phyloP scores from a whole-genome alignment of 2,797 vertebrate species.

The Scomberomorus guttatus region DNA sequence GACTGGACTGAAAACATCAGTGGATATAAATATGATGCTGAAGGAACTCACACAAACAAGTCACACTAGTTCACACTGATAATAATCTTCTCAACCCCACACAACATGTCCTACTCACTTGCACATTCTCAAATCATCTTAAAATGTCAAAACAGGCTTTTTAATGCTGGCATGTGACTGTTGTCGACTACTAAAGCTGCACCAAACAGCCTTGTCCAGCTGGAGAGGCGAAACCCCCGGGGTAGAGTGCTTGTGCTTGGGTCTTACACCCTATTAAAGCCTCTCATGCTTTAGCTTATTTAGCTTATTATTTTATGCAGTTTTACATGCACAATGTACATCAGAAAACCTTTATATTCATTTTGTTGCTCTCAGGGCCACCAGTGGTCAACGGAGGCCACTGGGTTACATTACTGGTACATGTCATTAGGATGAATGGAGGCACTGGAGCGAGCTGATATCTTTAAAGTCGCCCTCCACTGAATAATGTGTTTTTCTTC shows the following conservation, averaged over 20 bases:
- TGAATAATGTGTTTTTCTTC: no score
- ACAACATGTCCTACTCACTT: constrained; percentile 46
- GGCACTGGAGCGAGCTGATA: constrained; percentile 35
- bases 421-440: constrained; percentile 38
- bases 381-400: constrained; percentile 1
- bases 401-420: constrained; percentile 2
- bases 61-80: constrained; percentile 39
- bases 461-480: neutral
- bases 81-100: constrained; percentile 56
- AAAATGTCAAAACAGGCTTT: constrained; percentile 45
- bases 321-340: neutral
- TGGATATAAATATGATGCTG: neutral
- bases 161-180: constrained; percentile 30
- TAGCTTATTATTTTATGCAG: neutral
- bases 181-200: constrained; percentile 17
- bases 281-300: neutral
- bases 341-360: neutral
- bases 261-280: constrained; percentile 12
- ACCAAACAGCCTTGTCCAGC: constrained; percentile 34
- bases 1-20: neutral
- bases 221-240: constrained; percentile 26
- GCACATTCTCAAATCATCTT: constrained; percentile 69
- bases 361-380: neutral
- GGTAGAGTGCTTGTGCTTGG: constrained; percentile 24
- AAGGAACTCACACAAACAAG: constrained; percentile 7